Evolutionary conservation across 2,888 invertebrate species (phyloP).

Genomic region (Druceiella hillmani): DNA sequence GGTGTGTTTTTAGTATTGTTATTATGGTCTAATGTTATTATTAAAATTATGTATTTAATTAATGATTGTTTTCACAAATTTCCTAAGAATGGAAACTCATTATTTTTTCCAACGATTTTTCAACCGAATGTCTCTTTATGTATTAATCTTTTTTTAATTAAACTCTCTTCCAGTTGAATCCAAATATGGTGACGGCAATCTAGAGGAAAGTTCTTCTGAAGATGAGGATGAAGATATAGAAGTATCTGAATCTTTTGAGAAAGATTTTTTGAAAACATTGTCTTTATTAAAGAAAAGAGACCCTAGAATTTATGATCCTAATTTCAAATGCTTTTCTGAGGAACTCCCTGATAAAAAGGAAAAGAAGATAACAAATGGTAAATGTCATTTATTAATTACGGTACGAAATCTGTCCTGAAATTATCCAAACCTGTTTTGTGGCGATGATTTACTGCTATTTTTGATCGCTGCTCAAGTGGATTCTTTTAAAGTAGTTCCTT

Average conservation of each 20-base stretch:
- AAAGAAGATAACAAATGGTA: conserved; percentile 47
- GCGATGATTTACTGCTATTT: too few relatives aligned
- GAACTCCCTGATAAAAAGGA: conserved; percentile 37
- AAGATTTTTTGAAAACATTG: conserved; percentile 82
- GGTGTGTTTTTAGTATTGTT: conserved; percentile 6
- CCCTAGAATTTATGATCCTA: conserved; percentile 81
- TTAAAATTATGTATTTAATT: conserved; percentile 16
- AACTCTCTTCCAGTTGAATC: conserved; percentile 58
- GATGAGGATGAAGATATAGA: conserved; percentile 62
- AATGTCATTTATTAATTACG: conserved; percentile 6
- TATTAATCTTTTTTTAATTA: conserved; percentile 9
- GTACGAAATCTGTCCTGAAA: too few relatives aligned
- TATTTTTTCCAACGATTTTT: too few relatives aligned
- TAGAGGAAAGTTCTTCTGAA: conserved; percentile 46
- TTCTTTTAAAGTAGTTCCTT: too few relatives aligned
- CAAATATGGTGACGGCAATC: conserved; percentile 59
- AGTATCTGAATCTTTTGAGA: conserved; percentile 63
- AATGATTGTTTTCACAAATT: too few relatives aligned
- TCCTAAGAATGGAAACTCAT: too few relatives aligned
- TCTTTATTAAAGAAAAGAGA: conserved; percentile 83
- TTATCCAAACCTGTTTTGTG: too few relatives aligned
- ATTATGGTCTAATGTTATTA: conserved; percentile 9
- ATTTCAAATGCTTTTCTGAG: conserved; percentile 62
- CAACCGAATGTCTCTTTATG: conserved; percentile 12
- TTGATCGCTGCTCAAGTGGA: too few relatives aligned